Percentiles rank a stretch among this genome's conserved stretches.
These are phyloP conservation scores for Ictalurus punctatus DNA, from an alignment of 2,113 vertebrate species.

Conservation along the genomic window DNA sequence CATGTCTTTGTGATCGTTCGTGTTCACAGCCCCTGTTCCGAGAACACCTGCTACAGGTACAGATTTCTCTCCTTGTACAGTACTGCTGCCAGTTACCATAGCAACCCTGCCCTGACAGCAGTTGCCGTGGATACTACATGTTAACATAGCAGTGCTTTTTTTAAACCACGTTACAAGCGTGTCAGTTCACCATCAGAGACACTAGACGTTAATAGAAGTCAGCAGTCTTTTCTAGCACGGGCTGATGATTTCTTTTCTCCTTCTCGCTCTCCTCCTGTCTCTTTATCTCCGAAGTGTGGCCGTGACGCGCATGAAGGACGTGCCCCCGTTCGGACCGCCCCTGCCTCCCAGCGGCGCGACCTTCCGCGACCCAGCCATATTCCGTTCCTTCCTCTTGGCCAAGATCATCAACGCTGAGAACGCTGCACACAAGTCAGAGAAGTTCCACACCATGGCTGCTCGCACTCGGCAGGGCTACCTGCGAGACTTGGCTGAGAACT, in stretches of 20 bases:
- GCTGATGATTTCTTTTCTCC: not conserved
- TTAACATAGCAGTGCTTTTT: constrained; percentile 30
- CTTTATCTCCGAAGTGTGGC: constrained; percentile 76
- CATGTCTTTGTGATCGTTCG: constrained; percentile 93
- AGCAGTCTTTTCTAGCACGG: not conserved
- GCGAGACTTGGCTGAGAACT: constrained; percentile 88
- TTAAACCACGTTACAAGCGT: constrained; percentile 16
- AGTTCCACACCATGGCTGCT: constrained; percentile 94
- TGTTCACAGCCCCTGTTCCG: constrained; percentile 86
- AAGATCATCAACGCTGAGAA: constrained; percentile 93
- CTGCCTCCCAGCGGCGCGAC: constrained; percentile 76
- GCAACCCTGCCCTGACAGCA: constrained; percentile 39
- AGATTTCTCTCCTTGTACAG: constrained; percentile 1
- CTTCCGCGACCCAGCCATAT: constrained; percentile 83
- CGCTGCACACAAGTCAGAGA: constrained; percentile 89
- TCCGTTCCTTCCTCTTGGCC: constrained; percentile 89
- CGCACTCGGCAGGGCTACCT: constrained; percentile 91
- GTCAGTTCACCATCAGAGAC: not conserved
- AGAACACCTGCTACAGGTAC: constrained; percentile 87
- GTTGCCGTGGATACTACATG: constrained; percentile 43
- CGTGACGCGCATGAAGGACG: constrained; percentile 94
- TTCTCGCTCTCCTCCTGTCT: not conserved
- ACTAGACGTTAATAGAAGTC: not conserved
- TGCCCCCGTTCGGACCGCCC: constrained; percentile 89
- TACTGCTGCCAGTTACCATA: constrained; percentile 39